Base-by-base conservation (phyloP, 2,113 vertebrate species). In the Alectura lathami region DNA sequence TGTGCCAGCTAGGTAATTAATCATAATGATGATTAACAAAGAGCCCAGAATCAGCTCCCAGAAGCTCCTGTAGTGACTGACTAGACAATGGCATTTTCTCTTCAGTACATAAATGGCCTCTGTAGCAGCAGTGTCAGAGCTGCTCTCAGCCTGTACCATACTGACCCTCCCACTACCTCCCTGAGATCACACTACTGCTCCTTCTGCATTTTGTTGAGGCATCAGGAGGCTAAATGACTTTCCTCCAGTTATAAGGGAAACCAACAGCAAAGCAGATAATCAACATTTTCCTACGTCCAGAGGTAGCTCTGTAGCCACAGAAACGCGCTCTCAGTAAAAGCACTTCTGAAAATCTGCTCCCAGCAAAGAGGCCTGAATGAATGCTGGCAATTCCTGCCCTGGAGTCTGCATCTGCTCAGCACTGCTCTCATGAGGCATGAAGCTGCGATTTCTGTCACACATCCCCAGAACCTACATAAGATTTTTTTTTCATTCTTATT, bases 341-440 rank as follows among this genome's bases (percentile, higher is more conserved):
- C 3, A 5, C 43, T 56, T 51, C 56, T 68, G 79, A 74, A 86
- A 81, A 78, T n/a, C 11, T 57, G 42, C 62, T 73, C 45, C 56
- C 45, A 60, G 86, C 40, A 72, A 26, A 18, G 83, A n/a, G 20
- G 45, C 66, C 73, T 73, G 83, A 82, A 4, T 34, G 83, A 87
- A 56, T 0, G 5, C 86, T 34, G 86, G 66, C 73, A 40, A 8
- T 5, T 50, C 45, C 64, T 92, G 83, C 56, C 43, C 79, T 29
- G 3, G 43, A 68, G 34, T 2, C 42, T 18, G 20, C 0, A 3
- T 76, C 91, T 85, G 89, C 89, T 90, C 93, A 94, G 83, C 79
- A 70, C 83, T 86, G 93, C 92, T 66, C 83, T 92, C 64, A 30
- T 73, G 89, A 96, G 94, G 83, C 85, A 93, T 83, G 87, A 80